A percentile compares a stretch with the other conserved stretches of the same genome.
Evolutionary conservation across 2,797 vertebrate species (phyloP).

Genomic region (Hyperoplus lanceolatus): DNA sequence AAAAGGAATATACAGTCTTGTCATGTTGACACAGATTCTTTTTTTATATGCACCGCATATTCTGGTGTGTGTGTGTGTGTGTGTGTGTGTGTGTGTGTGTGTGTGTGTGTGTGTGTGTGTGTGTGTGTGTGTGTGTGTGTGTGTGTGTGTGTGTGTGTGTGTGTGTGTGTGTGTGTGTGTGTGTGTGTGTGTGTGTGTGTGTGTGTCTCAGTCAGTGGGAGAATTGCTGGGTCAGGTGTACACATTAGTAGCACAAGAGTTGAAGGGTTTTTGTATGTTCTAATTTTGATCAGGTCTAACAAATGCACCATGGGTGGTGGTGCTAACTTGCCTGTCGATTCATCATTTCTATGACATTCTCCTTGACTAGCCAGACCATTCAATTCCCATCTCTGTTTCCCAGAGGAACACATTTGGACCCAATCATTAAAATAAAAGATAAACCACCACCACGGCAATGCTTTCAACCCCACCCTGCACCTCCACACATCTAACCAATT

Average conservation of each 20-base stretch:
- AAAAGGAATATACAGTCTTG: conserved; percentile 38
- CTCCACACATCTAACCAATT: conserved; percentile 32
- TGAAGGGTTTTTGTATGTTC: conserved; percentile 38
- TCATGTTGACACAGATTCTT: conserved; percentile 63
- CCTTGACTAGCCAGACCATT: conserved; percentile 38
- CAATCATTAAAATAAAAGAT: conserved; percentile 60
- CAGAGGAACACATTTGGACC: conserved; percentile 36
- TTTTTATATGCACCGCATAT: not conserved
- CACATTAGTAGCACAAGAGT: conserved; percentile 35
- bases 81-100: not conserved
- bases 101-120: not conserved
- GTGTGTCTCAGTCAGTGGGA: conserved; percentile 2
- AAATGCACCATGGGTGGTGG: conserved; percentile 33
- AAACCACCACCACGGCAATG: conserved; percentile 17
- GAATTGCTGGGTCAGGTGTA: conserved; percentile 43
- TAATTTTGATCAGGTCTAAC: conserved; percentile 62
- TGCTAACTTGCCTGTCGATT: conserved; percentile 52
- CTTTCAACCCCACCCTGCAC: conserved; percentile 11
- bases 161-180: not conserved
- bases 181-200: not conserved
- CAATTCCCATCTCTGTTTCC: conserved; percentile 57
- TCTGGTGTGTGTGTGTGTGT: not conserved
- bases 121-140: not conserved
- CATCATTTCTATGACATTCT: conserved; percentile 54
- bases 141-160: not conserved